Conservation (phyloP, 2,113 vertebrate species). For the Callipepla squamata region DNA sequence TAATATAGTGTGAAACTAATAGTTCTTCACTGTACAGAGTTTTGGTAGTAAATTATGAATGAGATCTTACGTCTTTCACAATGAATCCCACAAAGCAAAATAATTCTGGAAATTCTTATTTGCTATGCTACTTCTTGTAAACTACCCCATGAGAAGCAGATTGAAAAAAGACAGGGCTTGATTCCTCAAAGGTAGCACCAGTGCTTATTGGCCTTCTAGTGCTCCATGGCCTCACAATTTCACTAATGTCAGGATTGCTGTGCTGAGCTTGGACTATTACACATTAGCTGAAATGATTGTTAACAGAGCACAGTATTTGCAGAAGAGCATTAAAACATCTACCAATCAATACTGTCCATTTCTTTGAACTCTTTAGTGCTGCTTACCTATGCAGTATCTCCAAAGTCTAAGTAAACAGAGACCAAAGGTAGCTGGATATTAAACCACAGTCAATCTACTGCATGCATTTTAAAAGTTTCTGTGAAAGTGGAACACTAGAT, state of each 20-base stretch:
- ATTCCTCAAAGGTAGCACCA: not conserved
- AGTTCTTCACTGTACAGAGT: not conserved
- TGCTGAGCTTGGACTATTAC: not conserved
- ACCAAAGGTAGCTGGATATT: conserved; percentile 5
- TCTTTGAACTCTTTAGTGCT: conserved; percentile 53
- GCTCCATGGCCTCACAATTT: not conserved
- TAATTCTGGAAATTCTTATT: not conserved
- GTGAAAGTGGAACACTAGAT: not conserved
- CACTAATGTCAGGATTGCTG: not conserved
- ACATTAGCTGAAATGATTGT: not conserved
- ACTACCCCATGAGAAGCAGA: not conserved
- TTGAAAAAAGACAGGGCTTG: not conserved
- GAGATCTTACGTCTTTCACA: not conserved
- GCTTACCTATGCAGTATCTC: conserved; percentile 22
- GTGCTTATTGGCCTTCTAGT: not conserved
- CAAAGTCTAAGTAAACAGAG: not conserved
- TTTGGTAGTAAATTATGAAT: not conserved
- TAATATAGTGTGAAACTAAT: not conserved
- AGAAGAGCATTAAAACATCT: conserved; percentile 34
- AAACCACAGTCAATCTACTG: conserved; percentile 18
- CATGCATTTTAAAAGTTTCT: conserved; percentile 39
- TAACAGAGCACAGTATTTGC: not conserved
- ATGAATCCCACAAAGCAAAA: not conserved
- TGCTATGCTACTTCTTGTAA: not conserved
- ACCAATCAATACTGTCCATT: conserved; percentile 15